phyloP scores from a whole-genome alignment of 2,113 vertebrate species.

The Cochlearius cochlearius region DNA sequence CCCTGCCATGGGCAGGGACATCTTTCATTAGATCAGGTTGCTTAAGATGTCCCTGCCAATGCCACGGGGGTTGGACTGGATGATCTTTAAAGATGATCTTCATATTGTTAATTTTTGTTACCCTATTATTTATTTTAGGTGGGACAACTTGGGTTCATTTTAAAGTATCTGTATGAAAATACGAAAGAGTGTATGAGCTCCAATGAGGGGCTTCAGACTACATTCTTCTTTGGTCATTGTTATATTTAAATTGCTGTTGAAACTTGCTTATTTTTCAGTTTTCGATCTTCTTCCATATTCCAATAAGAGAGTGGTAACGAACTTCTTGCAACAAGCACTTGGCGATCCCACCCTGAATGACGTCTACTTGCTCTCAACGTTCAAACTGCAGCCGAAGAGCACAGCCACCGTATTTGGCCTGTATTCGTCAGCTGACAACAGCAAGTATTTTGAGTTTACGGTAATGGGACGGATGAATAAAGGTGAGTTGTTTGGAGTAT shows the following conservation, averaged over 20 bases:
- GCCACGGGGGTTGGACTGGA: not conserved
- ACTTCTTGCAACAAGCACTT: conserved; percentile 82
- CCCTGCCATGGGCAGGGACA: rapidly evolving
- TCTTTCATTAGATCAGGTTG: not conserved
- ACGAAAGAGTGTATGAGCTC: not conserved
- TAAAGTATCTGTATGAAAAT: not conserved
- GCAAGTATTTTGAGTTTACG: conserved; percentile 89
- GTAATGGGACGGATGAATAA: conserved; percentile 90
- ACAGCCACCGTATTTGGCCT: conserved; percentile 85
- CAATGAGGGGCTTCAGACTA: not conserved
- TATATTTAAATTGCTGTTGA: not conserved
- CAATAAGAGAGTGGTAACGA: conserved; percentile 79
- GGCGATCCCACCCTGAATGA: conserved; percentile 82
- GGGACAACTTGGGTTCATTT: not conserved
- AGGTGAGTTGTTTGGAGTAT: conserved; percentile 74
- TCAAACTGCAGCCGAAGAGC: conserved; percentile 85
- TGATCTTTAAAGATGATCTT: not conserved
- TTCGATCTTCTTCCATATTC: conserved; percentile 90
- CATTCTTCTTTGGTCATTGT: not conserved
- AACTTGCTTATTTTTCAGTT: conserved; percentile 73
- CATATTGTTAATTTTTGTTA: not conserved
- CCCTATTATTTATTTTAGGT: not conserved
- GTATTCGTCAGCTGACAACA: conserved; percentile 85
- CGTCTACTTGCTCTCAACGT: conserved; percentile 84
- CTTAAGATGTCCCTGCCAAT: not conserved